phyloP scores from a whole-genome alignment of 2,797 vertebrate genomes.

The Distichodus sexfasciatus region DNA sequence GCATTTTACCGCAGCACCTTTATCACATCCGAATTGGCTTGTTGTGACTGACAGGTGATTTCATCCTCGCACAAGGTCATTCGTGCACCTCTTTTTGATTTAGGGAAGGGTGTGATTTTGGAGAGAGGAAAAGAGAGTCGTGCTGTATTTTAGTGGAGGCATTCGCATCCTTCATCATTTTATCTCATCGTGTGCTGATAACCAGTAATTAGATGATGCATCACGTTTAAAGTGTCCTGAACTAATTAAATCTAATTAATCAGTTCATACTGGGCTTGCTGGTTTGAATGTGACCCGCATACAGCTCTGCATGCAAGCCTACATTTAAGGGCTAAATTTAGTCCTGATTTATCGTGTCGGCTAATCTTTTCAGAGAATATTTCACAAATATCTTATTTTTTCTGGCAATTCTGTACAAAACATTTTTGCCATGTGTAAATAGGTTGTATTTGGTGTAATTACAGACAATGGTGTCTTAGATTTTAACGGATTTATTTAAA shows the following conservation, averaged over 20 bases:
- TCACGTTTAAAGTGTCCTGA: neutral
- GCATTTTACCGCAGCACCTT: too few species aligned
- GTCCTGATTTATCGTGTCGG: too few species aligned
- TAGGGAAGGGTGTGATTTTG: neutral
- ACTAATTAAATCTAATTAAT: conserved; percentile 6
- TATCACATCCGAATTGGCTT: too few species aligned
- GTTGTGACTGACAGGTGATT: neutral
- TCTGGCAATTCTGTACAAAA: too few species aligned
- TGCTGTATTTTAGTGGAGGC: neutral
- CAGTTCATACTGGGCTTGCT: conserved; percentile 21
- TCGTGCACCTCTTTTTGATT: neutral
- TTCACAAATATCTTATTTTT: too few species aligned
- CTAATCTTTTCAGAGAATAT: too few species aligned
- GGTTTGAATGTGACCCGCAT: conserved; percentile 16
- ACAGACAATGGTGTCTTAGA: too few species aligned
- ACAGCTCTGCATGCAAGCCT: neutral
- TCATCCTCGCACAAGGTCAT: conserved; percentile 27
- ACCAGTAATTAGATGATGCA: too few species aligned
- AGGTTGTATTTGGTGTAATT: too few species aligned
- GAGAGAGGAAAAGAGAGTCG: neutral
- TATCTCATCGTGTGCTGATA: neutral
- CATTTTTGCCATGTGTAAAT: too few species aligned
- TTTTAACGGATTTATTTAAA: too few species aligned
- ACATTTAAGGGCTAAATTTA: too few species aligned
- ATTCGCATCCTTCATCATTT: neutral